These are phyloP conservation scores for Ammospiza nelsoni DNA, from an alignment of 2,113 vertebrate genomes.

Conservation along the genomic window DNA sequence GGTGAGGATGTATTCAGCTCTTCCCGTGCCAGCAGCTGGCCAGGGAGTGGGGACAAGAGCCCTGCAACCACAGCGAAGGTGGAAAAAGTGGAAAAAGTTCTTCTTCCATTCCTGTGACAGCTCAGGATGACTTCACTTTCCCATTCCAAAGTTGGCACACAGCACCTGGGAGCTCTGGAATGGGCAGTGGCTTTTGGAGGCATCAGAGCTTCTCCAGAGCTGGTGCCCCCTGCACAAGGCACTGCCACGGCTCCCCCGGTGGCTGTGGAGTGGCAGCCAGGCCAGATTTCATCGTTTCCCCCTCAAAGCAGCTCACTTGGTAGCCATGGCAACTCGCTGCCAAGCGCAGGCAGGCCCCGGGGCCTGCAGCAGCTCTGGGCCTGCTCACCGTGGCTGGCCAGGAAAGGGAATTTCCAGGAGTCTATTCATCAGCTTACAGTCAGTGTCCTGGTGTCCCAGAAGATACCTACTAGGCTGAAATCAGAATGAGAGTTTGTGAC, in stretches of 20 bases:
- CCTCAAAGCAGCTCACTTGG: constrained; percentile 61
- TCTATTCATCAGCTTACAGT: not conserved
- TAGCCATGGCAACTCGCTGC: constrained; percentile 71
- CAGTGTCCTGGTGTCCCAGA: not conserved
- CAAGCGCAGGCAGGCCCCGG: not conserved
- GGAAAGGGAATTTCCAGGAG: not conserved
- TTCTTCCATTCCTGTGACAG: not conserved
- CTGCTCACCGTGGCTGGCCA: rapidly evolving
- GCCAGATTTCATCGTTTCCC: constrained; percentile 22
- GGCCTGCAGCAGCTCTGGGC: not conserved
- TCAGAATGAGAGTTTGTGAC: not conserved
- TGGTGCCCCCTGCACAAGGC: not conserved
- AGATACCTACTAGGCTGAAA: not conserved
- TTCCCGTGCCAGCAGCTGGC: too few species aligned
- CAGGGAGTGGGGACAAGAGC: not conserved
- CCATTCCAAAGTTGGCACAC: not conserved
- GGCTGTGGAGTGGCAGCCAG: constrained; percentile 54
- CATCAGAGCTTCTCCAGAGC: not conserved
- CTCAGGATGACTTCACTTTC: not conserved
- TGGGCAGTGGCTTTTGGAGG: not conserved
- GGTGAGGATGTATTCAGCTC: not conserved
- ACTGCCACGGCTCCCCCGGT: not conserved
- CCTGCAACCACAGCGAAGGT: not conserved
- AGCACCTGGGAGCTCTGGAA: not conserved
- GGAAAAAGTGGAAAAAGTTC: not conserved